Evolutionary conservation across 2,888 invertebrate genomes (phyloP).

Genomic region (Tanypteryx hageni): DNA sequence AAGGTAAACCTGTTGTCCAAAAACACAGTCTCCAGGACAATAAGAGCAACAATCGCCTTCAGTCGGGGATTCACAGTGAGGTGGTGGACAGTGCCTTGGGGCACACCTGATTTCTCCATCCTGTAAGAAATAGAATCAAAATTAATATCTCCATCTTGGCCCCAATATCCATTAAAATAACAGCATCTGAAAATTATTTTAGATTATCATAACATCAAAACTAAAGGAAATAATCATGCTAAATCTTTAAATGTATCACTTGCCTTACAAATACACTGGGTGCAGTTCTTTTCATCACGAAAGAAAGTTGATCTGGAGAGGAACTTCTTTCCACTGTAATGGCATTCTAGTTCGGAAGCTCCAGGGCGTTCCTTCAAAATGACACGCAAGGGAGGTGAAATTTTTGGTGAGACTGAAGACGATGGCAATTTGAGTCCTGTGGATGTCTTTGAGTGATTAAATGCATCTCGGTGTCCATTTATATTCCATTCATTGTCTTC

Average conservation of each 20-base stretch:
- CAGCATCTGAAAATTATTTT: neutral
- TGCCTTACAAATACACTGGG: slow-evolving; percentile 67
- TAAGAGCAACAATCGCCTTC: slow-evolving; percentile 68
- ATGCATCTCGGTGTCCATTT: neutral
- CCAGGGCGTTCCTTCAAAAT: neutral
- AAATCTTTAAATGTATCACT: neutral
- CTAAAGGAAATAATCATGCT: neutral
- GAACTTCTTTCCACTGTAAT: slow-evolving; percentile 34
- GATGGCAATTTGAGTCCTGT: slow-evolving; percentile 12
- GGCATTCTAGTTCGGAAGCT: slow-evolving; percentile 30
- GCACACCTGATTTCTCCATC: slow-evolving; percentile 68
- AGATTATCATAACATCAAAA: neutral
- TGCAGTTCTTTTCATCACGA: slow-evolving; percentile 67
- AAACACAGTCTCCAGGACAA: slow-evolving; percentile 68
- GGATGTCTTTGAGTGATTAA: neutral
- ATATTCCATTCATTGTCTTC: slow-evolving; percentile 19
- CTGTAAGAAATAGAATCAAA: slow-evolving; percentile 65
- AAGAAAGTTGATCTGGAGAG: slow-evolving; percentile 63
- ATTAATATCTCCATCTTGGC: neutral
- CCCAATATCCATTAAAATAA: neutral
- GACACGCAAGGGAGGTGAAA: neutral
- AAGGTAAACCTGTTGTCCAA: slow-evolving; percentile 66
- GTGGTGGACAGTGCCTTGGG: slow-evolving; percentile 67
- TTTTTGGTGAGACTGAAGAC: neutral
- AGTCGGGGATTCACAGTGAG: slow-evolving; percentile 66